A percentile compares a stretch with the other conserved stretches of the same genome.
Evolutionary conservation across 2,888 invertebrate species (phyloP).

Genomic region (Onthophagus sagittarius): DNA sequence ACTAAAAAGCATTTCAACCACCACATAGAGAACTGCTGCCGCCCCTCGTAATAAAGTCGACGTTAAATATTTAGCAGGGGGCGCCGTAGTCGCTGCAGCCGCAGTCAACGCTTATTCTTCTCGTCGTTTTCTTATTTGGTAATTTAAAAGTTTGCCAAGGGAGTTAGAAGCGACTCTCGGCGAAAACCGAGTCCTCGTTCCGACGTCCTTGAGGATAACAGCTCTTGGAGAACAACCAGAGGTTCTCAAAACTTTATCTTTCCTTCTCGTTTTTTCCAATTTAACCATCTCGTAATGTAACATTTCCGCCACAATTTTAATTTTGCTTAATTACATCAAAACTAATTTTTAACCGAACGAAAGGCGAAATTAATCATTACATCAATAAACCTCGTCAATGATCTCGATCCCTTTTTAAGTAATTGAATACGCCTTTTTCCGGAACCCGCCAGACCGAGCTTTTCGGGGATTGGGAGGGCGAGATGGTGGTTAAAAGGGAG

Average conservation of each 20-base stretch:
- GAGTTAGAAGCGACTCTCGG: conserved; percentile 32
- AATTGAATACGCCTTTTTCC: background rate
- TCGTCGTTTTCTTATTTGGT: conserved; percentile 40
- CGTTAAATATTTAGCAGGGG: conserved; percentile 42
- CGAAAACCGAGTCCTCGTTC: conserved; percentile 20
- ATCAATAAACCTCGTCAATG: no score
- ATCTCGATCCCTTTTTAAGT: background rate
- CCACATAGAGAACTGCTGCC: background rate
- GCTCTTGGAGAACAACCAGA: background rate
- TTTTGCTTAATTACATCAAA: background rate
- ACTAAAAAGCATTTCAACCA: no score
- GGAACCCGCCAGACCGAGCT: background rate
- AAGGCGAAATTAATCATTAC: no score
- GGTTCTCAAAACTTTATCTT: background rate
- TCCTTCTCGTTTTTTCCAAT: background rate
- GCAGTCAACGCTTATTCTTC: conserved; percentile 28
- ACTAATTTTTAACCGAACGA: no score
- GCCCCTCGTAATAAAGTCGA: conserved; percentile 39
- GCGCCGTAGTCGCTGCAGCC: conserved; percentile 31
- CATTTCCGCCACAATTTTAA: background rate
- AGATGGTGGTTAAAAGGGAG: background rate
- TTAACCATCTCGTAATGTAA: background rate
- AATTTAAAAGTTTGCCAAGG: conserved; percentile 44
- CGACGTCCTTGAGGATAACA: background rate
- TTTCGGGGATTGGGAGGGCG: background rate